phyloP scores from a whole-genome alignment of 1,140 invertebrate species.

The Neodiprion virginianus region DNA sequence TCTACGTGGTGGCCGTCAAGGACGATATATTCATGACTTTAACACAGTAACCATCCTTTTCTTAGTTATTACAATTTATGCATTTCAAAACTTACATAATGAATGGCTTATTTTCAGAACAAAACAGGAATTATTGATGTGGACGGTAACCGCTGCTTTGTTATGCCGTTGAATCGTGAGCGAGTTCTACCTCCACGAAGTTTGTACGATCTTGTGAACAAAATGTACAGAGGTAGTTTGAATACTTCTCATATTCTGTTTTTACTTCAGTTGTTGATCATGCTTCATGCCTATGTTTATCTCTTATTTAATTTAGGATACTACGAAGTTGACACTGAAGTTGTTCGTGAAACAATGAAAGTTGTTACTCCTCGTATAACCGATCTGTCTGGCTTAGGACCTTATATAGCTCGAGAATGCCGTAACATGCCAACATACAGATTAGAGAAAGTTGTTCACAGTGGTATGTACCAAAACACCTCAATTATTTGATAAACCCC shows the following conservation, averaged over 20 bases:
- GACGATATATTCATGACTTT: constrained; percentile 91
- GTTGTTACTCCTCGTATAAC: constrained; percentile 76
- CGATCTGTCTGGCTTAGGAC: constrained; percentile 71
- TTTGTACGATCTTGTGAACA: constrained; percentile 79
- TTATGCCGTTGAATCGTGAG: constrained; percentile 85
- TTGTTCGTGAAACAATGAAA: constrained; percentile 79
- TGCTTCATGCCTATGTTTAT: constrained; percentile 6
- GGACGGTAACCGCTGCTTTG: constrained; percentile 79
- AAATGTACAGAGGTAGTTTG: constrained; percentile 74
- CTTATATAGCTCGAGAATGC: constrained; percentile 77
- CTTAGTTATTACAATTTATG: background rate
- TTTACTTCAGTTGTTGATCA: background rate
- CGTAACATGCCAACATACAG: constrained; percentile 74
- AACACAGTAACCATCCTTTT: constrained; percentile 65
- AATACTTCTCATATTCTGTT: constrained; percentile 20
- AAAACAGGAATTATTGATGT: constrained; percentile 87
- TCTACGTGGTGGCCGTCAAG: constrained; percentile 77
- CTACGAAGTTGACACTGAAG: constrained; percentile 82
- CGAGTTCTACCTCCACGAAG: constrained; percentile 79
- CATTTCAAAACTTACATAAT: background rate
- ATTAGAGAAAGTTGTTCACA: constrained; percentile 67
- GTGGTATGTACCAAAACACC: constrained; percentile 38
- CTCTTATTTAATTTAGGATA: constrained; percentile 64
- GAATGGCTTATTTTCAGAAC: constrained; percentile 61
- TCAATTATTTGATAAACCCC: constrained; percentile 14